Percentiles rank a stretch among this genome's conserved stretches.
These are phyloP conservation scores for Smutsia temminckii DNA, from an alignment of 2,797 vertebrate genomes.

Conservation along the genomic window DNA sequence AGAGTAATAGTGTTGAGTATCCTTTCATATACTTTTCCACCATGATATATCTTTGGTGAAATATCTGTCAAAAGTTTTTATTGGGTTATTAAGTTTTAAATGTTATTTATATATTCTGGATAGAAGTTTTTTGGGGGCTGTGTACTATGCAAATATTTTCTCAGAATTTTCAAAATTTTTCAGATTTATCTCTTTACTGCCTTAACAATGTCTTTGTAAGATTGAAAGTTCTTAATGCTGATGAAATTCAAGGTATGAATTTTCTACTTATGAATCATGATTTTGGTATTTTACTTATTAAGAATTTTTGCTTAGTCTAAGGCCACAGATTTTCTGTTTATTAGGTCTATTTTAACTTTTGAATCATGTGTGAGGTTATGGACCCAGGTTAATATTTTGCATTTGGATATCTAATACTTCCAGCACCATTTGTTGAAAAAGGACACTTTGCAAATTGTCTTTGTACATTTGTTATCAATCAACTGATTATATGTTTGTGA, in stretches of 20 bases:
- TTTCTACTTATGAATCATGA: not conserved
- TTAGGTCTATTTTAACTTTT: not conserved
- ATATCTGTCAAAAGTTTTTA: not conserved
- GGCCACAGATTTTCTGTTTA: not conserved
- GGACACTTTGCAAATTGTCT: not conserved
- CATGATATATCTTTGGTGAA: not conserved
- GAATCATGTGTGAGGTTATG: not conserved
- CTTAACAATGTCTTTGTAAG: not conserved
- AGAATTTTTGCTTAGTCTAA: not conserved
- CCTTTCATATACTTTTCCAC: not conserved
- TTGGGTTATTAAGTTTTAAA: not conserved
- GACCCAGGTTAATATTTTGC: not conserved
- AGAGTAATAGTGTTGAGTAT: not conserved
- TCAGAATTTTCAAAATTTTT: not conserved
- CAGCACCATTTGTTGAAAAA: not conserved
- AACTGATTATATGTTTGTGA: not conserved
- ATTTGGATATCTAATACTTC: not conserved
- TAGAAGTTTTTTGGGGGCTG: not conserved
- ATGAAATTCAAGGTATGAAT: not conserved
- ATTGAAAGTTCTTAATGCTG: conserved; percentile 9
- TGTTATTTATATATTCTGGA: not conserved
- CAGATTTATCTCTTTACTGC: not conserved
- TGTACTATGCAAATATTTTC: not conserved
- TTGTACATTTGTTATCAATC: not conserved
- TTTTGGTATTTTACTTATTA: not conserved